Base-by-base conservation (phyloP, 1,140 invertebrate species). In the Halesus radiatus region DNA sequence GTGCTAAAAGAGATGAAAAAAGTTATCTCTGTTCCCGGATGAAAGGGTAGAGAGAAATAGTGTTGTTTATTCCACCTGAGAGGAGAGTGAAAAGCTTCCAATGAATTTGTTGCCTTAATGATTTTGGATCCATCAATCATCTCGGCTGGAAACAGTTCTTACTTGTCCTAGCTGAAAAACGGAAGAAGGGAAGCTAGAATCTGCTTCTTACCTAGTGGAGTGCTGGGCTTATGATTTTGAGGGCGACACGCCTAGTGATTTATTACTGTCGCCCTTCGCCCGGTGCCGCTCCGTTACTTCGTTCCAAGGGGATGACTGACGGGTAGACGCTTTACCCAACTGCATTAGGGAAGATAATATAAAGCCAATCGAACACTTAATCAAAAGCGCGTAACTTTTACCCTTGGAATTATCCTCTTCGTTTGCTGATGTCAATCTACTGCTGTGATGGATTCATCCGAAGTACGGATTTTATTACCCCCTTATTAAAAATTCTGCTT, bases 221-320 rank as follows among this genome's bases (percentile, higher is more conserved):
- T 54, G 52, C 54, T 18, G n/a, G 72, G 50, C 45, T 22, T 23
- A 56, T 53, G 53, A 54, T 54, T 22, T 72, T 60, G 52, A 23
- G 32, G 50, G 76, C 62, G 76, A 78, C 76, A 78, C 60, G 10
- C 50, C 62, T 10, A 70, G 50, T 78, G 76, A 78, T 78, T 78
- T 68, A 78, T 78, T 54, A 26, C 62, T n/a, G 37, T 50, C 37
- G n/a, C 62, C 16, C n/a, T 45, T 37, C 32, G 45, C 53, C 26
- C 56, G 56, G 22, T 60, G 8, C 52, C 53, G 73, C 29, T 75
- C 58, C 37, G 73, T 72, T 23, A 20, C 68, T 16, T 72, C 68
- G 20, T 52, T 53, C 37, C 20, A 54, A 53, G 50, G n/a, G 52
- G 20, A 53, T 72, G 68, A 72, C 45, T 72, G 68, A 72, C 68